These are phyloP conservation scores for Chitala chitala DNA, from an alignment of 2,113 vertebrate species.

Conservation along the genomic window DNA sequence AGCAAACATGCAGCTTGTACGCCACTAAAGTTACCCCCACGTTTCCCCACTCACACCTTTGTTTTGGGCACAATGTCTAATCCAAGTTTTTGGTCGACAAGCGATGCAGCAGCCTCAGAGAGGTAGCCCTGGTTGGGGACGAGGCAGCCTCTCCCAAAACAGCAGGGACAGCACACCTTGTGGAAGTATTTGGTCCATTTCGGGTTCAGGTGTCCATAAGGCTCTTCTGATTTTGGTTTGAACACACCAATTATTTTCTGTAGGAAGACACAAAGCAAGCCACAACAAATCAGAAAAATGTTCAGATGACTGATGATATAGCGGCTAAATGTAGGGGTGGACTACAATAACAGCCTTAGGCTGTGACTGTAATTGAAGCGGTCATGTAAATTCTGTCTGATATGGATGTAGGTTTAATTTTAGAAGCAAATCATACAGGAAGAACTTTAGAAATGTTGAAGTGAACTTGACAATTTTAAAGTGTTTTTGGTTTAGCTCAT, in stretches of 20 bases:
- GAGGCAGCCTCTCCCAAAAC: slow-evolving; percentile 93
- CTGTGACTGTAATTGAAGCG: no score
- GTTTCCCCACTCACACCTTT: slow-evolving; percentile 65
- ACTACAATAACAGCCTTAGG: no score
- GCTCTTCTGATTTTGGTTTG: slow-evolving; percentile 98
- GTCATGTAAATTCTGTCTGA: not conserved
- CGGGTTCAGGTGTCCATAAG: slow-evolving; percentile 94
- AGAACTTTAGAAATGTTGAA: not conserved
- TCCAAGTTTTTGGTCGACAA: slow-evolving; percentile 86
- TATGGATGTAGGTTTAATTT: not conserved
- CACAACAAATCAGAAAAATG: not conserved
- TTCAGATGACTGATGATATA: not conserved
- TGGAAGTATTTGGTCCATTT: slow-evolving; percentile 99
- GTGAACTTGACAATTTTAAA: not conserved
- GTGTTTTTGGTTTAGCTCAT: not conserved
- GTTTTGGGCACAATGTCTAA: slow-evolving; percentile 91
- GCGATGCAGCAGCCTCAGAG: slow-evolving; percentile 86
- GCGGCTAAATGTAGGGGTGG: not conserved
- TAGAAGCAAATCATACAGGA: not conserved
- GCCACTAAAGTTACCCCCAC: not conserved
- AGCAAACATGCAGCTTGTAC: not conserved
- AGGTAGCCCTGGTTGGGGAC: slow-evolving; percentile 96
- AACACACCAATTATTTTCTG: slow-evolving; percentile 92
- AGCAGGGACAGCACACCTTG: slow-evolving; percentile 95
- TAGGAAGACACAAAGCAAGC: not conserved